Conservation (phyloP, 1,140 invertebrate genomes). For the roundworm (Caenorhabditis elegans) region DNA sequence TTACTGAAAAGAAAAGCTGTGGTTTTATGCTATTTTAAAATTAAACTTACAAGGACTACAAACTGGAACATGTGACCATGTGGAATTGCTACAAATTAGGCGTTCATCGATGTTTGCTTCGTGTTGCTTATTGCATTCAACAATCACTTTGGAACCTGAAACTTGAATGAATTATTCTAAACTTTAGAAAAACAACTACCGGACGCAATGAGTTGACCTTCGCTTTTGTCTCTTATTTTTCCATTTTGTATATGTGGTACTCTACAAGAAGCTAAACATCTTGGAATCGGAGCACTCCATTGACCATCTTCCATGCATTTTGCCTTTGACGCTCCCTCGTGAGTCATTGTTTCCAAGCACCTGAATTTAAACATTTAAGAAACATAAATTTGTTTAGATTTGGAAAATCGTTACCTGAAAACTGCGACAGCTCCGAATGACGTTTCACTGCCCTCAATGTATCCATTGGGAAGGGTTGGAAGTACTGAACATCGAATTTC, state of each 20-base stretch:
- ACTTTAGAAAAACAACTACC: conserved; percentile 34
- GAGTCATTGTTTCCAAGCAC: conserved; percentile 87
- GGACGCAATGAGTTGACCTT: conserved; percentile 35
- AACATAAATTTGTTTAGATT: background rate
- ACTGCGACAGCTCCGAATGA: conserved; percentile 85
- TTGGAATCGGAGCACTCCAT: conserved; percentile 87
- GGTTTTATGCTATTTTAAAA: too few species aligned
- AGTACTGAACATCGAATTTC: conserved; percentile 92
- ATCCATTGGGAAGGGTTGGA: conserved; percentile 86
- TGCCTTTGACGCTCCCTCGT: conserved; percentile 77
- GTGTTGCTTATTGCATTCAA: conserved; percentile 77
- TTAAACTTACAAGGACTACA: conserved; percentile 79
- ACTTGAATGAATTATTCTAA: background rate
- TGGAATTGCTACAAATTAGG: conserved; percentile 86
- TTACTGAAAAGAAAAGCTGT: conserved; percentile 70
- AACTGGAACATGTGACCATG: conserved; percentile 87
- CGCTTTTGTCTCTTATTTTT: conserved; percentile 35
- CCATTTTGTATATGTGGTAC: conserved; percentile 71
- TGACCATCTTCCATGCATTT: conserved; percentile 83
- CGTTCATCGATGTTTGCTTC: conserved; percentile 83
- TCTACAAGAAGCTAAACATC: conserved; percentile 71
- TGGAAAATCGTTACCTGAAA: conserved; percentile 70
- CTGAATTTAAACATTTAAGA: conserved; percentile 68
- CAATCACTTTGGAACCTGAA: conserved; percentile 77
- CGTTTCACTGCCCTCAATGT: conserved; percentile 87